Base-by-base conservation (phyloP, 2,888 invertebrate species). In the Polydesmus complanatus region DNA sequence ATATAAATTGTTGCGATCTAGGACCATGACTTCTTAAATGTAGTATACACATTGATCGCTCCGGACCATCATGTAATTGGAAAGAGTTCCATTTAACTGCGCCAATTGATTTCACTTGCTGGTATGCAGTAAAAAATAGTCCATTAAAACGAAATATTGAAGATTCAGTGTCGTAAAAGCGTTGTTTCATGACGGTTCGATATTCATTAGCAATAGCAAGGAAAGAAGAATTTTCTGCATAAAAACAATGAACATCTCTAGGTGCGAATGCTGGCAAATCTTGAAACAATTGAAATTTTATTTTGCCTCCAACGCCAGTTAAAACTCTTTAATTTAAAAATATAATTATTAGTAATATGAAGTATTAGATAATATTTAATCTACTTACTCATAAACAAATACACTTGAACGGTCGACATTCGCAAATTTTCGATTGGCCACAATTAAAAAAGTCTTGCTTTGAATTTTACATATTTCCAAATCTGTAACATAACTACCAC, bases 161-260 rank as follows among this genome's bases (percentile, higher is more conserved):
- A 2, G 62, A 55, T 5, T 62, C 60, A 8, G 53, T 22, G n/a
- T 57, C 37, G 48, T 62, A 53, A 19, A 59, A 27, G 14, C 49
- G 54, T 27, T 27, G 26, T 21, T 58, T 54, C 25, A 1, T 27
- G 23, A 47, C 37, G 11, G 57, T 25, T 5, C 56, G 57, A 27
- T 62, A 62, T 21, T 60, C 48, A 52, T 62, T 51, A 3, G 60
- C 60, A 3, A 62, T 47, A 2, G 62, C 62, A 11, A 62, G 37
- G 37, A 47, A 61, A 14, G 57, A 53, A 1, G 49, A 26, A 19
- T 23, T 54, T 14, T 37, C 23, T 1, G n/a, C 8, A 3, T 8
- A 11, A 53, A 62, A 19, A 51, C 62, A 62, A 23, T 48, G 57
- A 3, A 62, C 21, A 53, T 61, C 58, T n/a, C 52, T 27, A 2